phyloP scores from a whole-genome alignment of 2,888 invertebrate genomes.

The Gerris lacustris region DNA sequence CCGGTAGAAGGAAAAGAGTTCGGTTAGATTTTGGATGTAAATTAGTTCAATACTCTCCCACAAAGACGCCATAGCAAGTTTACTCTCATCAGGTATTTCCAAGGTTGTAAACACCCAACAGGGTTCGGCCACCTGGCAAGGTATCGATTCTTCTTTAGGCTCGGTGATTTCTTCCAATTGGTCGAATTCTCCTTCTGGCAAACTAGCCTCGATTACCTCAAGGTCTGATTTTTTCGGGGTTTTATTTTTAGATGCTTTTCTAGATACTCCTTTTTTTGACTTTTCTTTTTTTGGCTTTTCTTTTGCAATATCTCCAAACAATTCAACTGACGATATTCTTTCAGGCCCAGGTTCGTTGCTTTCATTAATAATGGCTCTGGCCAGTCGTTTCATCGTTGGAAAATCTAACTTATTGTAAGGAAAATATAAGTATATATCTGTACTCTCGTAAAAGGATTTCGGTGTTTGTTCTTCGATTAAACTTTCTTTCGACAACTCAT shows the following conservation, averaged over 20 bases:
- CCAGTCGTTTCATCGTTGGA: conserved; percentile 10
- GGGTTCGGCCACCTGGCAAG: conserved; percentile 18
- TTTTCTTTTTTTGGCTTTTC: background rate
- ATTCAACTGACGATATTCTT: conserved; percentile 7
- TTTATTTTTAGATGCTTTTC: background rate
- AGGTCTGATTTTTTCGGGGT: background rate
- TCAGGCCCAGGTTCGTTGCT: background rate
- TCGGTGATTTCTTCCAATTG: background rate
- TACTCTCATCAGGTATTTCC: conserved; percentile 37
- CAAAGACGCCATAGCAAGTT: conserved; percentile 39
- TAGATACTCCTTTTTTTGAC: background rate
- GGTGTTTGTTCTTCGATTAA: background rate
- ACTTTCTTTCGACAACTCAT: background rate
- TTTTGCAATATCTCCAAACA: background rate
- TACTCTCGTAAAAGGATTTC: conserved; percentile 7
- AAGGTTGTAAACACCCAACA: conserved; percentile 40
- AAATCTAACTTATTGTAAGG: conserved; percentile 11
- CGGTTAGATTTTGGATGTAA: conserved; percentile 44
- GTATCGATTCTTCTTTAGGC: background rate
- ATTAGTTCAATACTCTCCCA: conserved; percentile 44
- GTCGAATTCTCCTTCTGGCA: background rate
- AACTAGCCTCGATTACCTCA: background rate
- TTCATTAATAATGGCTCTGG: conserved; percentile 12
- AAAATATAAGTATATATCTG: background rate
- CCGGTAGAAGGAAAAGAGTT: conserved; percentile 47